A percentile compares a stretch with the other conserved stretches of the same genome.
phyloP scores from a whole-genome alignment of 2,797 vertebrate genomes.

The Martes flavigula region DNA sequence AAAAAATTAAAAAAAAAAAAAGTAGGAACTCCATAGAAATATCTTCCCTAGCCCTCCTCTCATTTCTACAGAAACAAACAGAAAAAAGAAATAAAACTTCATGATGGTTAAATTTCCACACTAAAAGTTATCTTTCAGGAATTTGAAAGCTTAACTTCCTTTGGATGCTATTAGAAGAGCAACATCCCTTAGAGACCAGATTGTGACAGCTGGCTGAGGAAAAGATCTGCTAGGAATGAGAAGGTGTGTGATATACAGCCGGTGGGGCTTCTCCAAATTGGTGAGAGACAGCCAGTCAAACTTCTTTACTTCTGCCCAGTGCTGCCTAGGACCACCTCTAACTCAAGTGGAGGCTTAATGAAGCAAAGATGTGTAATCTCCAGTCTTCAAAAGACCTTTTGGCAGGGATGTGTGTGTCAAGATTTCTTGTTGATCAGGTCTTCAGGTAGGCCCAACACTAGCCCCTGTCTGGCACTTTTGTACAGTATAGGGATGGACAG shows the following conservation, averaged over 20 bases:
- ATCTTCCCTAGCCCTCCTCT: background rate
- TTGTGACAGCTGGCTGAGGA: background rate
- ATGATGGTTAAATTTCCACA: background rate
- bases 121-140: background rate
- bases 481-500: background rate
- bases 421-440: background rate
- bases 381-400: background rate
- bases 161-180: background rate
- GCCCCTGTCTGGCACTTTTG: background rate
- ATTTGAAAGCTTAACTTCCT: background rate
- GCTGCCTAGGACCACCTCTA: background rate
- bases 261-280: background rate
- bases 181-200: background rate
- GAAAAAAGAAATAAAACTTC: background rate
- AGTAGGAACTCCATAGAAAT: background rate
- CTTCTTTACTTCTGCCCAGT: background rate
- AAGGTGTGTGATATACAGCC: background rate
- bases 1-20: no score
- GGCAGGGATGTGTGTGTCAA: background rate
- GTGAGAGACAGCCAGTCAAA: background rate
- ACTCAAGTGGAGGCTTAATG: background rate
- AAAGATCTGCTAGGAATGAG: background rate
- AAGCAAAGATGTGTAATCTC: background rate
- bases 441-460: background rate
- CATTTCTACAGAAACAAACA: background rate